These are phyloP conservation scores for Trachemys scripta DNA, from an alignment of 2,113 vertebrate genomes.

Conservation along the genomic window DNA sequence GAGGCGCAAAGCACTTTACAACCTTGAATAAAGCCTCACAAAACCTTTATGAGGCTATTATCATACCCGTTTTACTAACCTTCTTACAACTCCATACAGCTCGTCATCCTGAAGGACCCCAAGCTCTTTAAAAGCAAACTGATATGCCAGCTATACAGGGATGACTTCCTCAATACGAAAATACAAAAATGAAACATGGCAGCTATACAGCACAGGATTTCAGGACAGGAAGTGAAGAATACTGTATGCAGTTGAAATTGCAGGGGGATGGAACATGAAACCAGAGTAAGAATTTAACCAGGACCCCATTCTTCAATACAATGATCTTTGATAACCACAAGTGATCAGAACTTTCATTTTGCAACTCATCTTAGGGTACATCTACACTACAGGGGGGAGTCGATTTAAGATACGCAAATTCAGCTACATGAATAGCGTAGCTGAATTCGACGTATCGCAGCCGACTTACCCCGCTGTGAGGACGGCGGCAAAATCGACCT, in stretches of 20 bases:
- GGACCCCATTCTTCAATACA: neutral
- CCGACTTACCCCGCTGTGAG: too few species aligned
- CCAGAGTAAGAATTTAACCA: neutral
- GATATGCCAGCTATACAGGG: neutral
- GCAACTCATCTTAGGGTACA: neutral
- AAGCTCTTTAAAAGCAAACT: neutral
- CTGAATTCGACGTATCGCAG: too few species aligned
- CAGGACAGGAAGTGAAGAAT: neutral
- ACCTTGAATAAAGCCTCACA: neutral
- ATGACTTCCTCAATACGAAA: neutral
- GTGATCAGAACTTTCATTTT: neutral
- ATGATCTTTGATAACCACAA: neutral
- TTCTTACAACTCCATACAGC: neutral
- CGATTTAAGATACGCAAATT: too few species aligned
- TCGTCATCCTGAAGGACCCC: neutral
- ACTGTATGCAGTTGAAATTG: neutral
- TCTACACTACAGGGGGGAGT: too few species aligned
- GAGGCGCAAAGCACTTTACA: neutral
- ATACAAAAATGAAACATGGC: neutral
- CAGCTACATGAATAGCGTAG: too few species aligned
- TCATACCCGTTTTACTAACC: neutral
- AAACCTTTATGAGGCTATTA: neutral
- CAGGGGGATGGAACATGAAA: neutral
- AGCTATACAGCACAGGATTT: neutral
- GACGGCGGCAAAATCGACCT: too few species aligned